A percentile compares a stretch with the other conserved stretches of the same genome.
These are phyloP conservation scores for Typhlichthys subterraneus DNA, from an alignment of 2,797 vertebrate genomes.

Conservation along the genomic window DNA sequence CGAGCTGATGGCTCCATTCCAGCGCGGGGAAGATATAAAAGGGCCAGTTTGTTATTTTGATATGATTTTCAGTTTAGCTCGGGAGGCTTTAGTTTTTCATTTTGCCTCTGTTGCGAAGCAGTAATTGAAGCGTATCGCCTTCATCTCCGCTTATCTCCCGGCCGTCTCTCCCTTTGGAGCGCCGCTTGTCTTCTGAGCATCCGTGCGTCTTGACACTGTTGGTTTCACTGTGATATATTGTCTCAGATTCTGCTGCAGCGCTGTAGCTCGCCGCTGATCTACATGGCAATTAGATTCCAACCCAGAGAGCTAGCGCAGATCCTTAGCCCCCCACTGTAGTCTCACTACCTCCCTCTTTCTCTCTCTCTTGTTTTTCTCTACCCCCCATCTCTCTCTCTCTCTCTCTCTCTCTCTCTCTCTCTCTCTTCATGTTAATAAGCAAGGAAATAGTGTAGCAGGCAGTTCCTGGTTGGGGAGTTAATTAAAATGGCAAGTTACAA, in stretches of 20 bases:
- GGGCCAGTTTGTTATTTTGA: constrained; percentile 55
- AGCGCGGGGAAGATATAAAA: constrained; percentile 24
- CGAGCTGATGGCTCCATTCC: constrained; percentile 54
- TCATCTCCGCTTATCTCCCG: constrained; percentile 72
- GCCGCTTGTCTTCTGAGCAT: constrained; percentile 49
- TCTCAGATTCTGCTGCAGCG: constrained; percentile 57
- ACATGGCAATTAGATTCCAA: constrained; percentile 74
- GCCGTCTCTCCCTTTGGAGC: constrained; percentile 55
- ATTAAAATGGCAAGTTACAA: constrained; percentile 82
- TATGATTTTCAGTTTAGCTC: constrained; percentile 42
- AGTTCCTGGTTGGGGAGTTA: constrained; percentile 76
- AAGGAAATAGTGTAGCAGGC: constrained; percentile 66
- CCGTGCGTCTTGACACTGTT: constrained; percentile 60
- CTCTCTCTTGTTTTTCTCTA: constrained; percentile 42
- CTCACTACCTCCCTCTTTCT: constrained; percentile 21
- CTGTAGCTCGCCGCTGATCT: constrained; percentile 61
- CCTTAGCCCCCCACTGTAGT: constrained; percentile 63
- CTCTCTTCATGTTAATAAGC: constrained; percentile 71
- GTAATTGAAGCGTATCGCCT: constrained; percentile 70
- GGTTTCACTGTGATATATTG: constrained; percentile 70
- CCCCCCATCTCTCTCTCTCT: background rate
- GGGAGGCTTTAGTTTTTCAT: constrained; percentile 47
- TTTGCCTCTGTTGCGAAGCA: constrained; percentile 61
- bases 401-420: constrained; percentile 32
- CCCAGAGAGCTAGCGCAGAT: constrained; percentile 54